Conservation (phyloP, 2,113 vertebrate species). For the Kryptolebias marmoratus region DNA sequence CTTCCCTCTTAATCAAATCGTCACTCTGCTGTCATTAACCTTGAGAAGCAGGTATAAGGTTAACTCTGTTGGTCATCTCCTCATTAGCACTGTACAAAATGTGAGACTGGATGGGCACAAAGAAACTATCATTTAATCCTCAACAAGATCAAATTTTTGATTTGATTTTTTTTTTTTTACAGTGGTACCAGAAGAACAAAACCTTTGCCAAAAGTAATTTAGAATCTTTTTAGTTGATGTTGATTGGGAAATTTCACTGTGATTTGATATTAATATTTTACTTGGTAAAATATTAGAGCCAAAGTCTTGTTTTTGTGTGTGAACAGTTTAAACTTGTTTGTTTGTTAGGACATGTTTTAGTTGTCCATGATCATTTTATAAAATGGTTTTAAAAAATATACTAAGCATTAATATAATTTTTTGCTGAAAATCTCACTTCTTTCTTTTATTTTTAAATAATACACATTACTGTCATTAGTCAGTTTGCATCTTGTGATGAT, state of each 20-base stretch:
- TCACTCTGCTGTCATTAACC: slow-evolving; percentile 45
- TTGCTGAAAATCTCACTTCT: too few relatives aligned
- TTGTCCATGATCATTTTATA: too few relatives aligned
- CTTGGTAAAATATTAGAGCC: too few relatives aligned
- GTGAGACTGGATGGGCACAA: not conserved
- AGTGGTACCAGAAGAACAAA: not conserved
- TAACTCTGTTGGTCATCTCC: slow-evolving; percentile 39
- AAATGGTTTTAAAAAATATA: too few relatives aligned
- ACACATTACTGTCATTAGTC: too few relatives aligned
- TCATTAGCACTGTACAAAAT: slow-evolving; percentile 9
- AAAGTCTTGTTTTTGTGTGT: too few relatives aligned
- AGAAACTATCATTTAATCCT: not conserved
- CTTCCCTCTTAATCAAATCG: slow-evolving; percentile 47
- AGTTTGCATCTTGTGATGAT: too few relatives aligned
- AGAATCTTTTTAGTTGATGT: not conserved
- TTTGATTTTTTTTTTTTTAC: not conserved
- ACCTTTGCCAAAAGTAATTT: slow-evolving; percentile 2
- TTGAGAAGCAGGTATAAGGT: slow-evolving; percentile 28
- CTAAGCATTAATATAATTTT: too few relatives aligned
- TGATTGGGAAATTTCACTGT: not conserved
- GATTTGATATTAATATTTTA: not conserved
- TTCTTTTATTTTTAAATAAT: too few relatives aligned
- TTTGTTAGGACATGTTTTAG: too few relatives aligned
- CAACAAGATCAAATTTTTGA: not conserved
- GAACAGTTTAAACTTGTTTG: too few relatives aligned